Percentiles rank a stretch among this genome's conserved stretches.
Conservation (phyloP, 2,113 vertebrate species). For the Oostethus manadensis region DNA sequence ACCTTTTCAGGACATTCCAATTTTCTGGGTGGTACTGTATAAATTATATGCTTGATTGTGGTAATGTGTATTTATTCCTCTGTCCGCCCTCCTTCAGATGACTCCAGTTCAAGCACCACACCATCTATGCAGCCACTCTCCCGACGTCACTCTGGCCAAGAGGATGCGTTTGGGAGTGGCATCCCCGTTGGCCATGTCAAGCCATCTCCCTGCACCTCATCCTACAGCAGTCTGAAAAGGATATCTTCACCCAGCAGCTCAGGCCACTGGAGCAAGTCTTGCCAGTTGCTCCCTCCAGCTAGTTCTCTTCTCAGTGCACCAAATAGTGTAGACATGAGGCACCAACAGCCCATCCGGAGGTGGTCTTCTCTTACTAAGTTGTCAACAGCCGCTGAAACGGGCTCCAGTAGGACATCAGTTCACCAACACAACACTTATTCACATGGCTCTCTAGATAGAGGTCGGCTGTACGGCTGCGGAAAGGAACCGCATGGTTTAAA, state of each 20-base stretch:
- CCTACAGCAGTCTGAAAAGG: constrained; percentile 60
- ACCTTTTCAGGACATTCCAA: too few species aligned
- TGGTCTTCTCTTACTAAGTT: constrained; percentile 78
- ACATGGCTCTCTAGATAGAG: constrained; percentile 69
- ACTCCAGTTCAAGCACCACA: constrained; percentile 84
- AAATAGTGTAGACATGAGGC: constrained; percentile 80
- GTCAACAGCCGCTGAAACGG: constrained; percentile 58
- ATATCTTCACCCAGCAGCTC: constrained; percentile 28
- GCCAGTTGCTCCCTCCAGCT: constrained; percentile 48
- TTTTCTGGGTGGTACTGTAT: too few species aligned
- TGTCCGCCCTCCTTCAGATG: constrained; percentile 72
- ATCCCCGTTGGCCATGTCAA: constrained; percentile 78
- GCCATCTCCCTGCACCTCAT: constrained; percentile 66
- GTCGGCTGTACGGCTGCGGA: constrained; percentile 63
- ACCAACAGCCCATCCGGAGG: constrained; percentile 79
- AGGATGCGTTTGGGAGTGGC: constrained; percentile 36
- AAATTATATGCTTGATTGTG: background rate
- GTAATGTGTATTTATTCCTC: background rate
- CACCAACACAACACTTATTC: constrained; percentile 48
- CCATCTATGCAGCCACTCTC: constrained; percentile 49
- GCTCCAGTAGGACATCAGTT: constrained; percentile 31
- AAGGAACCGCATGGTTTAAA: constrained; percentile 70
- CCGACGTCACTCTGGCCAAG: constrained; percentile 62
- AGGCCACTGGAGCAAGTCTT: constrained; percentile 66
- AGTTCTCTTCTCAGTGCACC: constrained; percentile 49